Percentiles rank a stretch among this genome's conserved stretches.
These are phyloP conservation scores for Apis laboriosa DNA, from an alignment of 1,140 invertebrate genomes.

Conservation along the genomic window DNA sequence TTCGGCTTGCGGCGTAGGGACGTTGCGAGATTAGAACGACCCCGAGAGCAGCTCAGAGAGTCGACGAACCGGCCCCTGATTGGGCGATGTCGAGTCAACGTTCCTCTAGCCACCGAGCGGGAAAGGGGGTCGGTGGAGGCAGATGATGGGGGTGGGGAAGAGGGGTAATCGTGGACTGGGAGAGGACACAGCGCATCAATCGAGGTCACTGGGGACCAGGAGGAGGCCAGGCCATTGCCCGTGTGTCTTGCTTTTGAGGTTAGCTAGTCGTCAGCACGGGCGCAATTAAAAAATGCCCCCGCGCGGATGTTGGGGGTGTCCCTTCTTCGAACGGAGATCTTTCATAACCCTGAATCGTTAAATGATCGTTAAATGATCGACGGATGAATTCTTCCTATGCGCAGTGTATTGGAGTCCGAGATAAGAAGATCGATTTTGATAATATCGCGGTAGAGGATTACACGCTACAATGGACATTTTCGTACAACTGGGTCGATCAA, in stretches of 20 bases:
- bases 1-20: constrained; percentile 66
- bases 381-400: not conserved
- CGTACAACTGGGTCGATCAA: too few species aligned
- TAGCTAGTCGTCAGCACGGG: constrained; percentile 68
- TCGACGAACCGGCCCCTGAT: constrained; percentile 66
- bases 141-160: not conserved
- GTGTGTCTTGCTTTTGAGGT: constrained; percentile 76
- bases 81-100: constrained; percentile 67
- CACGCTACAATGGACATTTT: too few species aligned
- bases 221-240: constrained; percentile 78
- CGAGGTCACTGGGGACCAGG: constrained; percentile 77
- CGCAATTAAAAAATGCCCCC: constrained; percentile 76
- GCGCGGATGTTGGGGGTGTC: constrained; percentile 16
- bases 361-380: not conserved
- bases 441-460: too few species aligned
- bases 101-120: constrained; percentile 35
- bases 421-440: too few species aligned
- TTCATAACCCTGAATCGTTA: not conserved
- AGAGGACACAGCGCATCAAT: constrained; percentile 72
- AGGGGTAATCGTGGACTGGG: constrained; percentile 57
- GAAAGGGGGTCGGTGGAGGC: constrained; percentile 24
- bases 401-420: too few species aligned
- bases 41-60: constrained; percentile 66
- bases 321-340: not conserved
- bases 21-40: constrained; percentile 70